Evolutionary conservation across 2,797 vertebrate genomes (phyloP).

Genomic region (Tangara arthus): DNA sequence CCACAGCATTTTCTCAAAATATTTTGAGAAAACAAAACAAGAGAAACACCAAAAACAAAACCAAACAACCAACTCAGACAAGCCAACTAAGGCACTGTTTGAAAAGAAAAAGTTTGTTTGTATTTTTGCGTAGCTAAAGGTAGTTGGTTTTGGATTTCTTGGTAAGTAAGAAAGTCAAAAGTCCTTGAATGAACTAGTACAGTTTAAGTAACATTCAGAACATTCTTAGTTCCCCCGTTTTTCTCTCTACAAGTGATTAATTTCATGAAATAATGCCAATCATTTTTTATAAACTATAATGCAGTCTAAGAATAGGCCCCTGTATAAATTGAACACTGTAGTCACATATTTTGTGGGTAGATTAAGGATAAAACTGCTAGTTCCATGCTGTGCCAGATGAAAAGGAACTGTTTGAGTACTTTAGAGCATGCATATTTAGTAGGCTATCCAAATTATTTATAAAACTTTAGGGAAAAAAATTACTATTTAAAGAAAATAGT

Average conservation of each 20-base stretch:
- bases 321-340: constrained; percentile 46
- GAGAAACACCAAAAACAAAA: background rate
- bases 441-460: constrained; percentile 66
- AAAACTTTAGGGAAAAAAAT: constrained; percentile 44
- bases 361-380: constrained; percentile 58
- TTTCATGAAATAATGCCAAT: constrained; percentile 17
- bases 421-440: constrained; percentile 62
- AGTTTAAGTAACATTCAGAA: constrained; percentile 33
- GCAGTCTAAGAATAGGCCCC: constrained; percentile 33
- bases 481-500: constrained; percentile 51
- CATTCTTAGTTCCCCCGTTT: background rate
- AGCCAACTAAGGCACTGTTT: background rate
- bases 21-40: background rate
- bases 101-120: background rate
- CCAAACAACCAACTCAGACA: background rate
- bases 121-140: background rate
- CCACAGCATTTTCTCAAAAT: background rate
- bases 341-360: constrained; percentile 59
- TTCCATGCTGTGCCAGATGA: constrained; percentile 63
- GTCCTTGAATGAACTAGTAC: background rate
- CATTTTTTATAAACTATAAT: constrained; percentile 44
- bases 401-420: constrained; percentile 60
- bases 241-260: constrained; percentile 10
- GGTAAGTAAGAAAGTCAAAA: background rate
- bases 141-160: background rate